Conservation (phyloP, 2,888 invertebrate species). For the Lucinisca nassula region DNA sequence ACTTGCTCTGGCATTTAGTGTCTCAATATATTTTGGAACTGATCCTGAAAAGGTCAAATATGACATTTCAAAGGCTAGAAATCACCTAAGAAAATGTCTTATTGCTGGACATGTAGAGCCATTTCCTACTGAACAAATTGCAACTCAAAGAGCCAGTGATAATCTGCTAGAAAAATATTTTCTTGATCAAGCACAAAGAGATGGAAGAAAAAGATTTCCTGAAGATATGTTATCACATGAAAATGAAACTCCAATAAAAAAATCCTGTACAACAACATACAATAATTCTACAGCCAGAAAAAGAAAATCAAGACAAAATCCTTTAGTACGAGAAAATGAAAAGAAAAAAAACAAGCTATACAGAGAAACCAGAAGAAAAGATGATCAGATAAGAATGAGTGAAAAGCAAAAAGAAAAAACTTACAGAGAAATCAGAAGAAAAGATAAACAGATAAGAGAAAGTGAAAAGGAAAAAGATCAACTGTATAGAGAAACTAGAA, state of each 20-base stretch:
- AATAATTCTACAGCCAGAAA: background rate
- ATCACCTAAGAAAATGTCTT: background rate
- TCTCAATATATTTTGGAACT: slow-evolving; percentile 11
- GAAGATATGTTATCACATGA: background rate
- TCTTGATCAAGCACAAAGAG: background rate
- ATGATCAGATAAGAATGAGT: background rate
- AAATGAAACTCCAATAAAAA: background rate
- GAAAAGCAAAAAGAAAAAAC: background rate
- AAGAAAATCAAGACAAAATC: slow-evolving; percentile 12
- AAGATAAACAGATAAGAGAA: background rate
- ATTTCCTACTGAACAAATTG: slow-evolving; percentile 6
- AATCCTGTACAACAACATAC: background rate
- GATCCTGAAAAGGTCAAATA: slow-evolving; percentile 3
- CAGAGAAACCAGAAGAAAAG: background rate
- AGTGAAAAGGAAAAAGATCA: background rate
- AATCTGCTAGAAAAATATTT: slow-evolving; percentile 3
- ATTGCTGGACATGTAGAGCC: background rate
- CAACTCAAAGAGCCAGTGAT: background rate
- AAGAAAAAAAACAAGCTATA: background rate
- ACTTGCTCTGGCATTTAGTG: slow-evolving; percentile 21
- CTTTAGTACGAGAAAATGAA: background rate
- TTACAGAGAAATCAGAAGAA: background rate
- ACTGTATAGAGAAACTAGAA: background rate
- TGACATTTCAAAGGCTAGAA: slow-evolving; percentile 13
- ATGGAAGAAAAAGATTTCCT: background rate